Conservation (phyloP, 2,888 invertebrate genomes). For the Stenurella melanura region DNA sequence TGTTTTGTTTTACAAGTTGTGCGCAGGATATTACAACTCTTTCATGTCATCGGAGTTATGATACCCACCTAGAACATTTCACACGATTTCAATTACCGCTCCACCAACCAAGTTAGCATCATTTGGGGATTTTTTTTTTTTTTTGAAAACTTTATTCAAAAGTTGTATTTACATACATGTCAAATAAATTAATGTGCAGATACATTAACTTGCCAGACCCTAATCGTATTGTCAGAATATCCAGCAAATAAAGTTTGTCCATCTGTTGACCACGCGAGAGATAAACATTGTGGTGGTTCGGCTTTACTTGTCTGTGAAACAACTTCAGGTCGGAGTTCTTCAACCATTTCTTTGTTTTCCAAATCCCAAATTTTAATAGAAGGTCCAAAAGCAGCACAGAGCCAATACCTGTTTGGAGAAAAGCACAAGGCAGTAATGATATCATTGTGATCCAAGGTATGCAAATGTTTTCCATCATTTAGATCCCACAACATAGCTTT, state of each 20-base stretch:
- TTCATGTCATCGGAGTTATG: too few species aligned
- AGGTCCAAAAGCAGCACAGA: slow-evolving; percentile 98
- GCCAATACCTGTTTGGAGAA: slow-evolving; percentile 99
- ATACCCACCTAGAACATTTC: too few species aligned
- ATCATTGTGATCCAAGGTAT: slow-evolving; percentile 98
- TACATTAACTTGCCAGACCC: slow-evolving; percentile 98
- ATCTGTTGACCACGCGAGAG: slow-evolving; percentile 98
- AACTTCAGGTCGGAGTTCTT: slow-evolving; percentile 98
- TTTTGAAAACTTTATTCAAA: slow-evolving; percentile 13
- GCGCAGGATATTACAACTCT: too few species aligned
- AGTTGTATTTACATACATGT: slow-evolving; percentile 22
- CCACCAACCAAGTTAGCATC: too few species aligned
- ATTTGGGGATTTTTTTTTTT: too few species aligned
- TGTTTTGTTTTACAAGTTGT: too few species aligned
- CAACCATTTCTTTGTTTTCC: slow-evolving; percentile 99
- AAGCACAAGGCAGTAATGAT: slow-evolving; percentile 99
- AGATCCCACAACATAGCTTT: slow-evolving; percentile 99
- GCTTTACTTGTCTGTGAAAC: slow-evolving; percentile 87
- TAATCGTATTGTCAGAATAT: slow-evolving; percentile 97
- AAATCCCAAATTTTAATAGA: slow-evolving; percentile 99
- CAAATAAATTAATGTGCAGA: slow-evolving; percentile 80
- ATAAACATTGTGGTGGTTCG: slow-evolving; percentile 96
- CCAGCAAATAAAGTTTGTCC: slow-evolving; percentile 99
- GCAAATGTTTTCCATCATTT: slow-evolving; percentile 99
- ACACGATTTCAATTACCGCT: too few species aligned